Percentiles rank a stretch among this genome's conserved stretches.
phyloP scores from a whole-genome alignment of 2,888 invertebrate genomes.

The Tipula confusa region DNA sequence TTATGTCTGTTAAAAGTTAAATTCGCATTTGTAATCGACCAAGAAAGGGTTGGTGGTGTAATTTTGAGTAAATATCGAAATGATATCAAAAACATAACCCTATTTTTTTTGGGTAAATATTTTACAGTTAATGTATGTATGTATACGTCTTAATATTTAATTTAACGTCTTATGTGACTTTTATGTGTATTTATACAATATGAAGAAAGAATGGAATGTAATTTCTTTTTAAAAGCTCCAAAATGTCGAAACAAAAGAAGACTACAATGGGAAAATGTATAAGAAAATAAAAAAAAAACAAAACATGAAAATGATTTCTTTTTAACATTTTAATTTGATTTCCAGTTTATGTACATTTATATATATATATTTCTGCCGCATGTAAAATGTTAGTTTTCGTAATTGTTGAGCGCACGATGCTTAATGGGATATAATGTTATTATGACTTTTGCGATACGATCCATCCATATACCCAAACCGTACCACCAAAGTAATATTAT shows the following conservation, averaged over 20 bases:
- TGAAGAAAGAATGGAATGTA: not conserved
- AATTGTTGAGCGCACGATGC: not conserved
- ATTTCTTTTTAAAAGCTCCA: constrained; percentile 25
- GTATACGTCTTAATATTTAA: not conserved
- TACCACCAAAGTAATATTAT: not conserved
- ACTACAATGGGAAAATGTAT: not conserved
- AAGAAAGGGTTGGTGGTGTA: not conserved
- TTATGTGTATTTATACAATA: not conserved
- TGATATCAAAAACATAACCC: not conserved
- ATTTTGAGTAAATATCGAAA: not conserved
- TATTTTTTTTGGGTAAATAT: not conserved
- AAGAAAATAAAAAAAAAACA: constrained; percentile 14
- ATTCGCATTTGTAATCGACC: not conserved
- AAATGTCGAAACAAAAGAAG: not conserved
- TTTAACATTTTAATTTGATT: constrained; percentile 25
- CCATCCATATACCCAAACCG: not conserved
- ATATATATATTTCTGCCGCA: not conserved
- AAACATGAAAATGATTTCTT: constrained; percentile 25
- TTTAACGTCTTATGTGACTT: constrained; percentile 3
- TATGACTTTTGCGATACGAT: not conserved
- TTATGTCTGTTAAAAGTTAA: too few relatives aligned
- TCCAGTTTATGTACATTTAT: not conserved
- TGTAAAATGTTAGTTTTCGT: constrained; percentile 7
- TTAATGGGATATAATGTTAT: constrained; percentile 14
- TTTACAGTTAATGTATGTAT: not conserved